A percentile compares a stretch with the other conserved stretches of the same genome.
These are phyloP conservation scores for Tarsius wallacei DNA, from an alignment of 2,797 vertebrate genomes.

Conservation along the genomic window DNA sequence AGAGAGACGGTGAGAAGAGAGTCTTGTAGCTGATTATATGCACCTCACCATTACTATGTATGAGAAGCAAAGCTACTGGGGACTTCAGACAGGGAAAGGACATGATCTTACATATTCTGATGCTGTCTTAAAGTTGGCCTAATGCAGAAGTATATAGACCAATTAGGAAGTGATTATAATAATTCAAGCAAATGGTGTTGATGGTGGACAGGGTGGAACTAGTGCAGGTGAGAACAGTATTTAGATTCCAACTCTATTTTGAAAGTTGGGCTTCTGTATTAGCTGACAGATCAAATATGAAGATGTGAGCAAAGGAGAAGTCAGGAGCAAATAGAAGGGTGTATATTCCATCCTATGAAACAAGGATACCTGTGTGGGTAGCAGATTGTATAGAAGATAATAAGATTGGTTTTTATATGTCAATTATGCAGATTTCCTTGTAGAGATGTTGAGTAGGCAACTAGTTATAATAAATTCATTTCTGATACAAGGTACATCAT, in stretches of 20 bases:
- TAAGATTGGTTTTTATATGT: neutral
- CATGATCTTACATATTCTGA: neutral
- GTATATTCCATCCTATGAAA: neutral
- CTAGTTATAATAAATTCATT: neutral
- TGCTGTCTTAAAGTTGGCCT: neutral
- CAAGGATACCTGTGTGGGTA: neutral
- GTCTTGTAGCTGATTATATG: neutral
- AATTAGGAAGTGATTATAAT: neutral
- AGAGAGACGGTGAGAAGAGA: neutral
- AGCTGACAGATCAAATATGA: neutral
- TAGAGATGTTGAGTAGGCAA: neutral
- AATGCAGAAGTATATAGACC: neutral
- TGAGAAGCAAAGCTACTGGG: neutral
- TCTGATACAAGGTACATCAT: neutral
- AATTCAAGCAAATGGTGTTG: neutral
- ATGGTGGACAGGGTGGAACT: neutral
- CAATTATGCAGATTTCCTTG: neutral
- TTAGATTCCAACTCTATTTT: neutral
- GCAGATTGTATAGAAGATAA: neutral
- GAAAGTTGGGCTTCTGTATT: neutral
- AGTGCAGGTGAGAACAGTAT: neutral
- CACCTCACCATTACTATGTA: neutral
- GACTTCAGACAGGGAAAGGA: neutral
- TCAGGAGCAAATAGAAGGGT: neutral
- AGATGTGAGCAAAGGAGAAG: neutral